A percentile compares a stretch with the other conserved stretches of the same genome.
Conservation (phyloP, 2,113 vertebrate genomes). For the Cebidichthys violaceus region DNA sequence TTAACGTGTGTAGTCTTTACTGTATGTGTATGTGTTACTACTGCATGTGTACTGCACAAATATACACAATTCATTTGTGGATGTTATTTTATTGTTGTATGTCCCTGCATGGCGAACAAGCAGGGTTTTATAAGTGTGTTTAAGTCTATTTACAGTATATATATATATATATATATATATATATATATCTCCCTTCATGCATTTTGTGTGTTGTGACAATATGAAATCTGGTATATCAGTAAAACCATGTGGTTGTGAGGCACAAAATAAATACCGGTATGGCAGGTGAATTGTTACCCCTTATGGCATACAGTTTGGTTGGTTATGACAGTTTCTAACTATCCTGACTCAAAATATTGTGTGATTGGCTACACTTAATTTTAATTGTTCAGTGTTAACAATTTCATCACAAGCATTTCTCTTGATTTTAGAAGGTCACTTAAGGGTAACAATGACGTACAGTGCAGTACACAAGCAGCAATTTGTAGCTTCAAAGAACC, state of each 20-base stretch:
- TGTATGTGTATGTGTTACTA: constrained; percentile 23
- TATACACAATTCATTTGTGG: constrained; percentile 2
- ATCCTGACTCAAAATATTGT: not conserved
- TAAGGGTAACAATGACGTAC: not conserved
- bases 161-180: not conserved
- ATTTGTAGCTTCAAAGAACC: not conserved
- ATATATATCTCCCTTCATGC: not conserved
- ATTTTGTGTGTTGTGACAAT: not conserved
- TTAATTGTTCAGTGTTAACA: not conserved
- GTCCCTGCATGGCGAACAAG: not conserved
- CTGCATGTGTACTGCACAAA: constrained; percentile 7
- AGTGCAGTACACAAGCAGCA: not conserved
- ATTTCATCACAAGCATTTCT: not conserved
- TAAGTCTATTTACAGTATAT: not conserved
- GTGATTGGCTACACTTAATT: not conserved
- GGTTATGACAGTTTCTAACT: not conserved
- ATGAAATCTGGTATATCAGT: not conserved
- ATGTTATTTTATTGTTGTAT: not conserved
- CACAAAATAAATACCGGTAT: not conserved
- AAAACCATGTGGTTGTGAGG: not conserved
- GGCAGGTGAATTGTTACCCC: not conserved
- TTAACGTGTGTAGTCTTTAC: constrained; percentile 15
- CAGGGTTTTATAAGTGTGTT: constrained; percentile 4
- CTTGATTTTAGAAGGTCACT: not conserved
- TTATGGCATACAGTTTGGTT: not conserved